phyloP scores from a whole-genome alignment of 2,113 vertebrate genomes.

The Brachypteracias leptosomus region DNA sequence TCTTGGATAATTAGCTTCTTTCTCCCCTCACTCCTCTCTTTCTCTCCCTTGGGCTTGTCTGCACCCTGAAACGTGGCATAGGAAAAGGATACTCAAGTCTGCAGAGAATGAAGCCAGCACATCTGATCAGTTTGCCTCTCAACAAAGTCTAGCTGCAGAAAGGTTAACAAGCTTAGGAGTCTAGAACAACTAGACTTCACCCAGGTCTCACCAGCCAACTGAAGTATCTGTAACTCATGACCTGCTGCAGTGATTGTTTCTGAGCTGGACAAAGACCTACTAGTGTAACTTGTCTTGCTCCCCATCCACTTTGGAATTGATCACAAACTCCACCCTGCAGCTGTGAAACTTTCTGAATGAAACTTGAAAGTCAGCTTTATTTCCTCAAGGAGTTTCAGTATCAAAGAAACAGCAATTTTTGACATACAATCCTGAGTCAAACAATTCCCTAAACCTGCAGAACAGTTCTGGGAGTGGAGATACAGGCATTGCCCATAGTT shows the following conservation, averaged over 20 bases:
- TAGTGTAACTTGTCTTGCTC: neutral
- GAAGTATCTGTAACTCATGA: neutral
- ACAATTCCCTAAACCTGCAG: neutral
- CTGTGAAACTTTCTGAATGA: neutral
- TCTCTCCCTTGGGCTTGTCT: neutral
- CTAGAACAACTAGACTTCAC: neutral
- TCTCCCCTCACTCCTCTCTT: neutral
- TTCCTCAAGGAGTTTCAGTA: neutral
- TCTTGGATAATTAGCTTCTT: neutral
- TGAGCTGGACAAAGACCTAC: neutral
- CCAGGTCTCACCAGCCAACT: neutral
- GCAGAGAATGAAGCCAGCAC: neutral
- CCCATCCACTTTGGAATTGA: neutral
- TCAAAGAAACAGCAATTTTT: neutral
- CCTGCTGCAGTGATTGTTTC: neutral
- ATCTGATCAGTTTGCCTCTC: neutral
- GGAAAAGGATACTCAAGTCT: neutral
- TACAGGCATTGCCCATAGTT: neutral
- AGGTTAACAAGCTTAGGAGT: neutral
- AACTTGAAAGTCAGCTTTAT: neutral
- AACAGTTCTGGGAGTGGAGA: neutral
- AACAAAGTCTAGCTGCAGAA: neutral
- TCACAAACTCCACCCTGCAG: neutral
- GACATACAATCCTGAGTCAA: neutral
- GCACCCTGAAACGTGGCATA: neutral